Evolutionary conservation across 2,888 invertebrate species (phyloP), one percentile per base, ranked within the genome.

Genomic region (Acanthococcus lagerstroemiae): DNA sequence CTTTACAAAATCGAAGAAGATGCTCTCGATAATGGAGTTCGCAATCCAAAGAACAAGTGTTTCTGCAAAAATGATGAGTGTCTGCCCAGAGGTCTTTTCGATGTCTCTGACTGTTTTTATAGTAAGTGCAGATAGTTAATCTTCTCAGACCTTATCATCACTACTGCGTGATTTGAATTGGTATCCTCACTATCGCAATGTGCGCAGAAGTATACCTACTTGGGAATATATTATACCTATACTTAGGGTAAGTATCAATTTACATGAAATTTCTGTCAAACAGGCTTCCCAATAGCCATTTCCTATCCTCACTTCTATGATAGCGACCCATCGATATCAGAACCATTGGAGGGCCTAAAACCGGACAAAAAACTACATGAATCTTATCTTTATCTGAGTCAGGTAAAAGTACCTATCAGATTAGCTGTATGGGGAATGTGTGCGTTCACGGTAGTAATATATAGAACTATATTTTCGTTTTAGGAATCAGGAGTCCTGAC

Each of bases 251-350:
- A n/a, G n/a, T n/a, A 37, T 37, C 15, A 9, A 37, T 37, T 15
- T 9, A 37, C 37, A 9, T 37, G 37, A 37, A 15, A 37, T 37
- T 7, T 37, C 15, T 37, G 7, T 37, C 37, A 7, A 37, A 37
- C 73, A 81, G 81, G 92, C 0, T 92, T 92, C 74, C 93, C 93
- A 0, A 90, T 93, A 52, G 88, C 90, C 0, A 78, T 92, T 5
- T 91, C 92, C 46, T 90, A 87, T 75, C 93, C 93, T 0, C 93
- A 94, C 75, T 93, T 90, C 75, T 84, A 87, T 75, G 82, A 87
- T 68, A 83, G 84, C 0, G 88, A 89, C 69, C 81, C 83, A 0
- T 74, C 80, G 0, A 76, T 90, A 1, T 76, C 81, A 68, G 79
- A 81, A 60, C 83, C 83, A 61, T 81, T 91, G 0, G 84, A 85